phyloP scores from a whole-genome alignment of 2,888 invertebrate species.

The Acheta domesticus region DNA sequence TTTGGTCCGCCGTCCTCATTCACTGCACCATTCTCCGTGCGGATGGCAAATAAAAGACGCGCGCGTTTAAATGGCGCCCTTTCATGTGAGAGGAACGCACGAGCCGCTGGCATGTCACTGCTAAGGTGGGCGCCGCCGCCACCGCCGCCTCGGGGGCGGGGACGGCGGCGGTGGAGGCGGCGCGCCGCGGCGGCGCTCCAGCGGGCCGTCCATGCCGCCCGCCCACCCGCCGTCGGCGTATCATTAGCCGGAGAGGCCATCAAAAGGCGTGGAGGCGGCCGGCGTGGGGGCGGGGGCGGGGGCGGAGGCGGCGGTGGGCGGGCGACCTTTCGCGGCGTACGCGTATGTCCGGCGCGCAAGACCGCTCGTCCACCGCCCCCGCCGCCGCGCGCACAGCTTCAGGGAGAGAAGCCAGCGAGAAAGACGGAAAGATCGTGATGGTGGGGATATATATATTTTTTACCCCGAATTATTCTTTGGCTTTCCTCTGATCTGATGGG shows the following conservation, averaged over 20 bases:
- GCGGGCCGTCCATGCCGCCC: not conserved
- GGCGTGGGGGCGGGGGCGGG: not conserved
- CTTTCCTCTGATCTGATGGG: slow-evolving; percentile 29
- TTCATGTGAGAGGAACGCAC: not conserved
- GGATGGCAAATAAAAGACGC: not conserved
- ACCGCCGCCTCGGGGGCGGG: too few species aligned
- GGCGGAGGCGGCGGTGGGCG: not conserved
- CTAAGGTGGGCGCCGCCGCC: too few species aligned
- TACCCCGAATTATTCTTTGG: slow-evolving; percentile 29
- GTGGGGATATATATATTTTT: slow-evolving; percentile 26
- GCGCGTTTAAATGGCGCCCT: not conserved
- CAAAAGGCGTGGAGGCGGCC: not conserved
- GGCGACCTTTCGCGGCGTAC: not conserved
- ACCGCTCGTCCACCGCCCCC: not conserved
- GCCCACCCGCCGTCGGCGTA: not conserved
- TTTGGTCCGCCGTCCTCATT: not conserved
- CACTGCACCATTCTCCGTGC: not conserved
- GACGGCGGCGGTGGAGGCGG: too few species aligned
- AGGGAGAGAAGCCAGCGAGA: too few species aligned
- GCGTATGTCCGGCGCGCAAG: not conserved
- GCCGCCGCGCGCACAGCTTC: not conserved
- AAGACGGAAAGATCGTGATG: not conserved
- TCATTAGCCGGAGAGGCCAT: slow-evolving; percentile 18
- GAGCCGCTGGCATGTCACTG: not conserved
- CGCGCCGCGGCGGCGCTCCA: too few species aligned